These are phyloP conservation scores for Caenorhabditis sp. DNA, from an alignment of 2,888 invertebrate genomes.

Conservation along the genomic window DNA sequence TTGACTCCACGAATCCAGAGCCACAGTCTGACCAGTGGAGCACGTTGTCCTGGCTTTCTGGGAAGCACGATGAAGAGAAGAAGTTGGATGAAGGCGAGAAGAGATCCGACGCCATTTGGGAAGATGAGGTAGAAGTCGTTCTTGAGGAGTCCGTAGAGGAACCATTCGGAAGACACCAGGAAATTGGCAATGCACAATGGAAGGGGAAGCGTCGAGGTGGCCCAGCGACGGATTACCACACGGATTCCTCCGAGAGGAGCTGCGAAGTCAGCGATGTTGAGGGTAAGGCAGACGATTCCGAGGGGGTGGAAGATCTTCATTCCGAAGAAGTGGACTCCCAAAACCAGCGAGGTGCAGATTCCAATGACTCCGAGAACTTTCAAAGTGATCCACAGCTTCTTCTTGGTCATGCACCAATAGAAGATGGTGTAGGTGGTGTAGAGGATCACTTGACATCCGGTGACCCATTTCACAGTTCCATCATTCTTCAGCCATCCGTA, in stretches of 20 bases:
- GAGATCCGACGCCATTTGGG: slow-evolving; percentile 90
- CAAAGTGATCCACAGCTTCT: slow-evolving; percentile 82
- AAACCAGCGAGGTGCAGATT: slow-evolving; percentile 74
- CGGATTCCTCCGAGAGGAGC: slow-evolving; percentile 90
- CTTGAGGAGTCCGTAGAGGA: slow-evolving; percentile 90
- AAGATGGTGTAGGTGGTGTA: slow-evolving; percentile 81
- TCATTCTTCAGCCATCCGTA: slow-evolving; percentile 82
- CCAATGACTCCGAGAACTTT: slow-evolving; percentile 77
- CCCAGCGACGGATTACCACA: slow-evolving; percentile 90
- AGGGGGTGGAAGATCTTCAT: slow-evolving; percentile 84
- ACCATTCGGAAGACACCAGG: slow-evolving; percentile 91
- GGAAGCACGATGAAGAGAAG: slow-evolving; percentile 89
- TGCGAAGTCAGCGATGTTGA: slow-evolving; percentile 90
- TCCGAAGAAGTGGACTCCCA: slow-evolving; percentile 79
- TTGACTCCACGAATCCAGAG: slow-evolving; percentile 65
- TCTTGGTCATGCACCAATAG: slow-evolving; percentile 83
- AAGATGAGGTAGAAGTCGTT: slow-evolving; percentile 89
- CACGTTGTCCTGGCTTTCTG: slow-evolving; percentile 81
- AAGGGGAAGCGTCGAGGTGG: slow-evolving; percentile 92
- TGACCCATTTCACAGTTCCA: slow-evolving; percentile 80
- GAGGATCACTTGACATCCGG: slow-evolving; percentile 80
- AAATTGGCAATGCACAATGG: slow-evolving; percentile 92
- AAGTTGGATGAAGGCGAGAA: slow-evolving; percentile 89
- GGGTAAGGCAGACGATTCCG: slow-evolving; percentile 87
- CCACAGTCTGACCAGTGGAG: slow-evolving; percentile 78